Evolutionary conservation across 2,797 vertebrate species (phyloP).

Genomic region (Smutsia temminckii): DNA sequence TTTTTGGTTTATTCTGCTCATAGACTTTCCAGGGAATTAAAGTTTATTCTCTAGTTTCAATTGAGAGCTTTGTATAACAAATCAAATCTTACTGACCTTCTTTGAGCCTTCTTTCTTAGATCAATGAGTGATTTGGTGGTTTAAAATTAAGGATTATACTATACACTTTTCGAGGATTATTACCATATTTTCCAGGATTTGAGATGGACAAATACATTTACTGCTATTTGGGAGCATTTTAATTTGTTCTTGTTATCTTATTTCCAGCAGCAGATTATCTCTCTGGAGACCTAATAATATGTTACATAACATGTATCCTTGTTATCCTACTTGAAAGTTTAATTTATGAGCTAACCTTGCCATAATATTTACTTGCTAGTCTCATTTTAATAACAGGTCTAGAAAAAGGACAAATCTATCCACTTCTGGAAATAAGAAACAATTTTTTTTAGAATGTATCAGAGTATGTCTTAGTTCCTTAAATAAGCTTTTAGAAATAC

Average conservation of each 20-base stretch:
- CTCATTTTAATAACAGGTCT: background rate
- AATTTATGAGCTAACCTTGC: background rate
- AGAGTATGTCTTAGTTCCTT: background rate
- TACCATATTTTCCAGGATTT: background rate
- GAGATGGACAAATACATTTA: background rate
- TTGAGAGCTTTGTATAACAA: background rate
- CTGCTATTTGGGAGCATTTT: background rate
- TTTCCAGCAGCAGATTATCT: background rate
- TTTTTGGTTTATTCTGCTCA: background rate
- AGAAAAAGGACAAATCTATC: background rate
- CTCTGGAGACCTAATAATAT: background rate
- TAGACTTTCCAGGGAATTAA: background rate
- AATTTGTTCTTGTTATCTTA: background rate
- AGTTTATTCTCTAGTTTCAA: background rate
- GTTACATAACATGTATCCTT: background rate
- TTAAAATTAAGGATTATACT: background rate
- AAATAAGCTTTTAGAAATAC: background rate
- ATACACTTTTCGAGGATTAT: background rate
- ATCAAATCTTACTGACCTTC: background rate
- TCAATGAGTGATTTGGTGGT: background rate
- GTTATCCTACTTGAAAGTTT: constrained; percentile 19
- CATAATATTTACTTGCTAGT: background rate
- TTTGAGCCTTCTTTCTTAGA: background rate
- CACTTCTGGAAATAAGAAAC: background rate
- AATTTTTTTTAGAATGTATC: background rate